Evolutionary conservation across 2,797 vertebrate genomes (phyloP).

Genomic region (Gymnodraco acuticeps): DNA sequence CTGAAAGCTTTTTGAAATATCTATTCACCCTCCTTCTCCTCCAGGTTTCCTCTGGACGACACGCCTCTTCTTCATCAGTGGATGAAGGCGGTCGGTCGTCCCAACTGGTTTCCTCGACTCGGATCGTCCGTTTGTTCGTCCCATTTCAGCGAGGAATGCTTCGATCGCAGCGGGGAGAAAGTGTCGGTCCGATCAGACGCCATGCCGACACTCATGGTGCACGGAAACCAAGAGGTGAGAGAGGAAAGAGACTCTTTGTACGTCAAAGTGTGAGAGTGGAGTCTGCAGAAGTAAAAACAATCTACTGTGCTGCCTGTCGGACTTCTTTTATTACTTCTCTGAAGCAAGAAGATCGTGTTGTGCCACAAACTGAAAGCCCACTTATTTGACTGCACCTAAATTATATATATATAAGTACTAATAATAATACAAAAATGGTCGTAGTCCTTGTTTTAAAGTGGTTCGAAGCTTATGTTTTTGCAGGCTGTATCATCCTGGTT

Average conservation of each 20-base stretch:
- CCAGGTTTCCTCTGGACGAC: constrained; percentile 76
- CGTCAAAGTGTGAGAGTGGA: neutral
- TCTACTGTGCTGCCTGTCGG: too few relatives aligned
- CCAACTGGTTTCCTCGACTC: constrained; percentile 73
- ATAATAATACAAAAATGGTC: too few relatives aligned
- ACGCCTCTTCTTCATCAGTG: constrained; percentile 61
- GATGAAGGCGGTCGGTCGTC: constrained; percentile 69
- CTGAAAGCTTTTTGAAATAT: neutral
- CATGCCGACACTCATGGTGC: constrained; percentile 67
- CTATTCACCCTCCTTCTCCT: neutral
- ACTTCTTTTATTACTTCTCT: too few relatives aligned
- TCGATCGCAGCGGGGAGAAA: constrained; percentile 57
- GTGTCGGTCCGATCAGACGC: constrained; percentile 58
- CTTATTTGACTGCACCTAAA: too few relatives aligned
- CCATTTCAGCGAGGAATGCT: constrained; percentile 78
- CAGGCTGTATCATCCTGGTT: too few relatives aligned
- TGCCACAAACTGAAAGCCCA: too few relatives aligned
- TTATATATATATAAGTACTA: too few relatives aligned
- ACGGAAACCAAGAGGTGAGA: constrained; percentile 55
- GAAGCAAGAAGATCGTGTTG: too few relatives aligned
- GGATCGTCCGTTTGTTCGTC: constrained; percentile 76
- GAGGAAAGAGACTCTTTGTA: neutral
- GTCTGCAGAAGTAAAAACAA: neutral
- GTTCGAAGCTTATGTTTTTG: too few relatives aligned
- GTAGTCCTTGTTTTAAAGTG: too few relatives aligned